A percentile compares a stretch with the other conserved stretches of the same genome.
Conservation (phyloP, 2,888 invertebrate species). For the Hoplodrina blanda region DNA sequence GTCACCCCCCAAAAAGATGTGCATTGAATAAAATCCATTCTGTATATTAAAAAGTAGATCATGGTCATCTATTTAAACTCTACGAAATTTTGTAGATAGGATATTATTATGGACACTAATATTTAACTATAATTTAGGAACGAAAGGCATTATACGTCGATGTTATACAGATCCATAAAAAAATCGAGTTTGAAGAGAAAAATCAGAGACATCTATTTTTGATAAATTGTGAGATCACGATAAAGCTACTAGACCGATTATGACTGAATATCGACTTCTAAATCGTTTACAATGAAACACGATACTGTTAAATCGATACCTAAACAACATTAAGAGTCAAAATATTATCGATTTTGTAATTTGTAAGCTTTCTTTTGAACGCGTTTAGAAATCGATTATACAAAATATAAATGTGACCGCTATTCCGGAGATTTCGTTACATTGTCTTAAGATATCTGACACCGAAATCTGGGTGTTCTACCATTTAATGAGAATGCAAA, state of each 20-base stretch:
- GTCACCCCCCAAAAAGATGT: too few relatives aligned
- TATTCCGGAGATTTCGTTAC: conserved; percentile 33
- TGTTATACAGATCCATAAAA: background rate
- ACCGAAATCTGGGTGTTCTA: conserved; percentile 63
- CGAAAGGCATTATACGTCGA: background rate
- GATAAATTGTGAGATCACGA: conserved; percentile 9
- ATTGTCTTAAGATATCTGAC: conserved; percentile 42
- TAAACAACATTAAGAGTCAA: conserved; percentile 5
- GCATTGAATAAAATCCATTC: too few relatives aligned
- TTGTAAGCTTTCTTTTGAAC: conserved; percentile 26
- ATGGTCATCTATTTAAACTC: too few relatives aligned
- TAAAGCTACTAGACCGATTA: conserved; percentile 29
- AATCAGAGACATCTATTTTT: background rate
- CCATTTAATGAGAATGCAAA: conserved; percentile 66
- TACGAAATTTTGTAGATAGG: background rate
- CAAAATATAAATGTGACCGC: conserved; percentile 22
- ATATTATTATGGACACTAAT: background rate
- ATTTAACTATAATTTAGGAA: background rate
- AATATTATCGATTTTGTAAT: conserved; percentile 26
- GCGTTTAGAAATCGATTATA: conserved; percentile 50
- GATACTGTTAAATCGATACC: conserved; percentile 34
- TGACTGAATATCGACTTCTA: conserved; percentile 9
- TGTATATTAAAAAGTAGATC: too few relatives aligned
- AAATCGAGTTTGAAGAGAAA: background rate
- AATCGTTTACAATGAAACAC: conserved; percentile 30